Percentiles rank a stretch among this genome's conserved stretches.
Conservation (phyloP, 2,797 vertebrate genomes). For the Spea hammondii region DNA sequence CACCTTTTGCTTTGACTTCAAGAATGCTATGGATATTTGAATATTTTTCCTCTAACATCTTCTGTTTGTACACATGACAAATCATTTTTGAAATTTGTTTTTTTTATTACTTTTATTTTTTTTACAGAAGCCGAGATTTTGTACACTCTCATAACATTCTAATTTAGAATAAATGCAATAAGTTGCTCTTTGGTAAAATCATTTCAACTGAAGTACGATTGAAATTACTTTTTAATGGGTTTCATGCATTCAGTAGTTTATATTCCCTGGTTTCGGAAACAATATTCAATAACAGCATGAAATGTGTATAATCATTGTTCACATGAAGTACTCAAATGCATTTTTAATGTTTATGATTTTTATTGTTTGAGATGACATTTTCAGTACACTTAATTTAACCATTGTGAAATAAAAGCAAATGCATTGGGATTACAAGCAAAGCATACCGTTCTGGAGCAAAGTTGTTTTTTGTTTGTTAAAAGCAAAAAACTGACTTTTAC, state of each 20-base stretch:
- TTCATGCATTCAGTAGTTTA: constrained; percentile 58
- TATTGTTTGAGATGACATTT: constrained; percentile 43
- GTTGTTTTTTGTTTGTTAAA: background rate
- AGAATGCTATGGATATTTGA: too few species aligned
- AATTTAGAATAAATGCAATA: constrained; percentile 64
- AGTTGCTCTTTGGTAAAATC: constrained; percentile 61
- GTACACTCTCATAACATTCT: constrained; percentile 55
- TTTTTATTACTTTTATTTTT: too few species aligned
- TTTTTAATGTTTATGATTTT: constrained; percentile 52
- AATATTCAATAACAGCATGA: constrained; percentile 63
- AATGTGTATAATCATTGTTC: constrained; percentile 51
- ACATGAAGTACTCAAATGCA: constrained; percentile 47
- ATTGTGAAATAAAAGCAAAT: constrained; percentile 36
- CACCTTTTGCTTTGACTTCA: too few species aligned
- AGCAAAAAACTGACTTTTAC: too few species aligned
- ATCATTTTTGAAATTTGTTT: too few species aligned
- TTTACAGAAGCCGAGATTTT: constrained; percentile 34
- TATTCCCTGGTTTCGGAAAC: constrained; percentile 59
- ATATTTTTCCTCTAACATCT: too few species aligned
- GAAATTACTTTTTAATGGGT: constrained; percentile 66
- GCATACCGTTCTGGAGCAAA: background rate
- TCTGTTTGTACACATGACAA: too few species aligned
- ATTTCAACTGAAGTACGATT: constrained; percentile 65
- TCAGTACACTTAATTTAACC: constrained; percentile 37
- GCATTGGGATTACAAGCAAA: constrained; percentile 18